Percentiles rank a stretch among this genome's conserved stretches.
phyloP scores from a whole-genome alignment of 1,140 invertebrate genomes.

The Portunus trituberculatus region DNA sequence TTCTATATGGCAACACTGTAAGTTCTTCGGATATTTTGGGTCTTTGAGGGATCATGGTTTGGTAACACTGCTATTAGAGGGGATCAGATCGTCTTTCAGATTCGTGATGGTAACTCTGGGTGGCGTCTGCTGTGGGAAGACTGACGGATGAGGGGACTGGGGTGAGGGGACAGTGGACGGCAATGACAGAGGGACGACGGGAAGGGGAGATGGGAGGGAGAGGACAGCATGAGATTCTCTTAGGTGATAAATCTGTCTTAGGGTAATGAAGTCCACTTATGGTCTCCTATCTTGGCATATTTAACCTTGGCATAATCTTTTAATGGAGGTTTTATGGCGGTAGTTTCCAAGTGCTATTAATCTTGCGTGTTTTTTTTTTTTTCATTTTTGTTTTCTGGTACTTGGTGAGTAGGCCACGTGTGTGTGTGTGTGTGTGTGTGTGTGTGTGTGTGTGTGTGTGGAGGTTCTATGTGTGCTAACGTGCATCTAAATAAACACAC shows the following conservation, averaged over 20 bases:
- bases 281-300: constrained; percentile 26
- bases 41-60: neutral
- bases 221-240: neutral
- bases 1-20: neutral
- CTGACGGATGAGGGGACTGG: neutral
- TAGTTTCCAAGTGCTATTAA: constrained; percentile 35
- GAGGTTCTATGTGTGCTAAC: too few relatives aligned
- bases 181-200: neutral
- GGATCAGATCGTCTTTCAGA: constrained; percentile 57
- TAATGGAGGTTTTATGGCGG: constrained; percentile 39
- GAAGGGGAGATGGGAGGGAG: neutral
- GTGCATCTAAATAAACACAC: too few relatives aligned
- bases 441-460: too few relatives aligned
- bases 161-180: neutral
- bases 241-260: constrained; percentile 48
- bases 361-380: neutral
- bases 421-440: too few relatives aligned
- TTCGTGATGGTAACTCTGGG: neutral
- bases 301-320: constrained; percentile 36
- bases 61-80: constrained; percentile 53
- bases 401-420: too few relatives aligned
- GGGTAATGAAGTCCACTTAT: constrained; percentile 46
- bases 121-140: neutral
- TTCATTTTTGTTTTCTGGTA: neutral
- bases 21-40: too few relatives aligned